A percentile compares a stretch with the other conserved stretches of the same genome.
Evolutionary conservation across 2,888 invertebrate species (phyloP).

Genomic region (Leistus spinibarbis): DNA sequence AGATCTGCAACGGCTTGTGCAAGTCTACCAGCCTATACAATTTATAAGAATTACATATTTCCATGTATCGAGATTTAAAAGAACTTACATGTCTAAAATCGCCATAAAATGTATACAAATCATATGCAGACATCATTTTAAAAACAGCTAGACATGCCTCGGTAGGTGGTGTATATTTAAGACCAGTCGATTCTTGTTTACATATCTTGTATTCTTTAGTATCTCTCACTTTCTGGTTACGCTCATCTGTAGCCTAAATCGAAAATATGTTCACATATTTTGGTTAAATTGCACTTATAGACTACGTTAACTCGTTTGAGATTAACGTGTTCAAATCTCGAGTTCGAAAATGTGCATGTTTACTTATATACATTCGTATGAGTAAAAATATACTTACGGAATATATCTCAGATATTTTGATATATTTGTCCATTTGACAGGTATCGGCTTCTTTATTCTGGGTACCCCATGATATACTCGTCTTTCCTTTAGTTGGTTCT

Average conservation of each 20-base stretch:
- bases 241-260: neutral
- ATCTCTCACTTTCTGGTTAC: neutral
- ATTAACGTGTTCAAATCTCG: no score
- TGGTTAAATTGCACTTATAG: no score
- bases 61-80: neutral
- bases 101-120: neutral
- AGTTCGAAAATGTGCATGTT: no score
- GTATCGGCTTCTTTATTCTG: neutral
- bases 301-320: no score
- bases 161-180: constrained; percentile 23
- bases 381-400: neutral
- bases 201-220: constrained; percentile 8
- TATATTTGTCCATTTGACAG: neutral
- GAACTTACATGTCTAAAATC: constrained; percentile 5
- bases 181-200: constrained; percentile 11
- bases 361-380: no score
- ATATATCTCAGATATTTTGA: neutral
- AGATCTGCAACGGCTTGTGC: neutral
- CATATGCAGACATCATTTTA: neutral
- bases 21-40: neutral
- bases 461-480: neutral
- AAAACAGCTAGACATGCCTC: neutral
- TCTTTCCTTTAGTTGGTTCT: constrained; percentile 11
- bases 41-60: neutral
- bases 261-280: no score